Evolutionary conservation across 2,888 invertebrate genomes (phyloP).

Genomic region (Pteria penguin): DNA sequence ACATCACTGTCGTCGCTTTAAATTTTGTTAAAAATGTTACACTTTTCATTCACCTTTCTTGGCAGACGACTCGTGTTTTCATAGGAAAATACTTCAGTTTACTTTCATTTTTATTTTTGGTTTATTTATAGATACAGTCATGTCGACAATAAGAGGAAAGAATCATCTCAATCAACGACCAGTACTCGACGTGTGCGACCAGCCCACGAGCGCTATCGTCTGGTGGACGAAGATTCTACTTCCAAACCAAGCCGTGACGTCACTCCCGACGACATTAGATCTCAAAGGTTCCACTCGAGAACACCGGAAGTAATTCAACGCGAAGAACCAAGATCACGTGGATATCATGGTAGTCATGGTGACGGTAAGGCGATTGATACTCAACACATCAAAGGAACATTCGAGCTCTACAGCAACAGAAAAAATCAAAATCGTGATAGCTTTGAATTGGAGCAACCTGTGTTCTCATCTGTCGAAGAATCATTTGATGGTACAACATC

Average conservation of each 20-base stretch:
- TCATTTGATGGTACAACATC: conserved; percentile 1
- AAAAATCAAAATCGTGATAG: conserved; percentile 12
- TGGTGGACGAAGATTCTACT: not conserved
- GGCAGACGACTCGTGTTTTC: too few species aligned
- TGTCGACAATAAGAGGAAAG: not conserved
- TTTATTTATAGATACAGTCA: not conserved
- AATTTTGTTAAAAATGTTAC: too few species aligned
- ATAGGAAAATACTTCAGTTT: too few species aligned
- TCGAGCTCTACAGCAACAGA: not conserved
- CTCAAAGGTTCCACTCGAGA: too few species aligned
- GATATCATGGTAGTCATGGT: not conserved
- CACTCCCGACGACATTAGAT: not conserved
- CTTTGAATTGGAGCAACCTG: conserved; percentile 19
- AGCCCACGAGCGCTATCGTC: conserved; percentile 12
- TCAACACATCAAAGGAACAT: not conserved
- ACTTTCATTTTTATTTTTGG: too few species aligned
- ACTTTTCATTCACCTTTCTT: too few species aligned
- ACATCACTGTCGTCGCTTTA: too few species aligned
- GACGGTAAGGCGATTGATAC: not conserved
- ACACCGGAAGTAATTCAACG: too few species aligned
- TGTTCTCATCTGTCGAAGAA: conserved; percentile 23
- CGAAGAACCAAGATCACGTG: too few species aligned
- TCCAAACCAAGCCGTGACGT: conserved; percentile 1
- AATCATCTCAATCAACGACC: not conserved
- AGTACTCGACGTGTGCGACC: conserved; percentile 2